Conservation (phyloP, 2,797 vertebrate species). For the Lacerta bilineata region DNA sequence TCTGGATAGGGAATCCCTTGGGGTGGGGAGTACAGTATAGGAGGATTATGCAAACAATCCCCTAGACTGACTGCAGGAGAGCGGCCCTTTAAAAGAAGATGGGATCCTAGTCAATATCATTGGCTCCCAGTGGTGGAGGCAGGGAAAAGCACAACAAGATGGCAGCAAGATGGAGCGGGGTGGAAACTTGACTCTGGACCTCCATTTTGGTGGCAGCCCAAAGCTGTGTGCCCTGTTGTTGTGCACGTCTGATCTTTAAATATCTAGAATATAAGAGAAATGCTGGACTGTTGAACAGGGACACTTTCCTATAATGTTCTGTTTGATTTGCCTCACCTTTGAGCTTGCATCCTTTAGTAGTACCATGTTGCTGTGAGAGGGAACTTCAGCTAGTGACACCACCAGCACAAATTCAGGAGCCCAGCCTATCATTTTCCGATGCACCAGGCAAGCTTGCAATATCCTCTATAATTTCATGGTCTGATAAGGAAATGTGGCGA, state of each 20-base stretch:
- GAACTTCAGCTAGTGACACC: slow-evolving; percentile 32
- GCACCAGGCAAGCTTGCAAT: slow-evolving; percentile 67
- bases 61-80: neutral
- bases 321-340: slow-evolving; percentile 13
- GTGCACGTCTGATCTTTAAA: neutral
- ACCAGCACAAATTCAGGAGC: slow-evolving; percentile 49
- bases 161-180: neutral
- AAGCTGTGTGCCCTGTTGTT: neutral
- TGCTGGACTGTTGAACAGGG: neutral
- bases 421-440: slow-evolving; percentile 65
- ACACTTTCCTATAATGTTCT: neutral
- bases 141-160: neutral
- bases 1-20: neutral
- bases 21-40: neutral
- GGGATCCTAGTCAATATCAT: neutral
- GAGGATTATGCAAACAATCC: neutral
- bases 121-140: neutral
- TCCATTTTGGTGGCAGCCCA: neutral
- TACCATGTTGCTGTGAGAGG: slow-evolving; percentile 15
- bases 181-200: neutral
- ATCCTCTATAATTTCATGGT: slow-evolving; percentile 78
- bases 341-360: slow-evolving; percentile 44
- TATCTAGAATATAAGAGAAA: neutral
- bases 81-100: neutral
- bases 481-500: slow-evolving; percentile 74